These are phyloP conservation scores for Salminus brasiliensis DNA, from an alignment of 2,113 vertebrate species.

Conservation along the genomic window DNA sequence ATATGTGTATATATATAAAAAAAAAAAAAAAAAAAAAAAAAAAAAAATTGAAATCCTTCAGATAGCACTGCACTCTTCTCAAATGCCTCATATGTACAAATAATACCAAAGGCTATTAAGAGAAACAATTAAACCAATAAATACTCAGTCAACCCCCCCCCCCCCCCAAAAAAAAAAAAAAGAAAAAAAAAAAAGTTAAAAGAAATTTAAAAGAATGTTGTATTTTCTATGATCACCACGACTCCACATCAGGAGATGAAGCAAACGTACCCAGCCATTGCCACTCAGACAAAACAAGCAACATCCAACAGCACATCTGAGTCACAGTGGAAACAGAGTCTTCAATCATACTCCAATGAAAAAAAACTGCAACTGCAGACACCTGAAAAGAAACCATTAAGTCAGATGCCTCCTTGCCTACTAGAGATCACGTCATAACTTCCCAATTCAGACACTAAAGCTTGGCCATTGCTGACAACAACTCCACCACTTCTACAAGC, in stretches of 20 bases:
- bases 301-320: conserved; percentile 22
- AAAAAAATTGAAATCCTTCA: conserved; percentile 15
- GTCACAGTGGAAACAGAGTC: conserved; percentile 40
- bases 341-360: conserved; percentile 6
- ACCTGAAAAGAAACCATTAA: background rate
- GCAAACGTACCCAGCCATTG: conserved; percentile 13
- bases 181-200: background rate
- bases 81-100: conserved; percentile 45
- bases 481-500: background rate
- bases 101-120: conserved; percentile 35
- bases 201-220: conserved; percentile 4
- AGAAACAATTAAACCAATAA: conserved; percentile 48
- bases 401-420: background rate
- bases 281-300: background rate
- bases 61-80: conserved; percentile 20
- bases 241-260: conserved; percentile 29
- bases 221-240: conserved; percentile 4
- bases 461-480: background rate
- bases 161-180: conserved; percentile 28
- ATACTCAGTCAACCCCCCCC: conserved; percentile 26
- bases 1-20: no score
- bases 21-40: conserved; percentile 19
- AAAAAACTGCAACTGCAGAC: conserved; percentile 12
- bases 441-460: background rate
- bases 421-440: background rate